These are phyloP conservation scores for Heteromormyrus szaboi DNA, from an alignment of 2,797 vertebrate genomes.

Conservation along the genomic window DNA sequence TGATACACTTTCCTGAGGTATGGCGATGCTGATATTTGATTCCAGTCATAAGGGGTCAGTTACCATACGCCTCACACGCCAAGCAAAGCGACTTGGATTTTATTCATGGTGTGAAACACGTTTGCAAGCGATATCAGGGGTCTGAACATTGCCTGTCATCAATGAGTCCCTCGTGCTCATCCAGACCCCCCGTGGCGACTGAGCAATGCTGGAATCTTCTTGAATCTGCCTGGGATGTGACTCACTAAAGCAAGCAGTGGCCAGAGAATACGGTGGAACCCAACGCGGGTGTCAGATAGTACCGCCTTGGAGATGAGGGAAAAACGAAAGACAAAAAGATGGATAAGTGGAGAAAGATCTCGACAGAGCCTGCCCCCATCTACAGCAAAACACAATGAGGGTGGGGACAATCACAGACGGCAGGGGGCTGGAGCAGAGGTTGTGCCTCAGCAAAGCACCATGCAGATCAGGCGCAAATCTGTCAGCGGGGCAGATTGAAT, in stretches of 20 bases:
- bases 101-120: not conserved
- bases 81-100: not conserved
- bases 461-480: not conserved
- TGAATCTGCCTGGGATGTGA: not conserved
- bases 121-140: not conserved
- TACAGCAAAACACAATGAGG: not conserved
- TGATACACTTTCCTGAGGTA: not conserved
- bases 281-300: not conserved
- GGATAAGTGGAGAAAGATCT: not conserved
- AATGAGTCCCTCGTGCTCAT: not conserved
- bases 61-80: not conserved
- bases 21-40: not conserved
- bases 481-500: not conserved
- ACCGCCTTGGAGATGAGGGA: not conserved
- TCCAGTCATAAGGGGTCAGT: not conserved
- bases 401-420: not conserved
- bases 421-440: not conserved
- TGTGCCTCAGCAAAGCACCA: not conserved
- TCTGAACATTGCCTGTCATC: not conserved
- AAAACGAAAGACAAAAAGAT: not conserved
- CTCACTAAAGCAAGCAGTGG: not conserved
- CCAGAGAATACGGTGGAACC: not conserved
- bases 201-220: not conserved
- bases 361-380: not conserved
- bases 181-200: not conserved